Base-by-base conservation (phyloP, 2,888 invertebrate genomes). In the Yponomeuta sedellus region DNA sequence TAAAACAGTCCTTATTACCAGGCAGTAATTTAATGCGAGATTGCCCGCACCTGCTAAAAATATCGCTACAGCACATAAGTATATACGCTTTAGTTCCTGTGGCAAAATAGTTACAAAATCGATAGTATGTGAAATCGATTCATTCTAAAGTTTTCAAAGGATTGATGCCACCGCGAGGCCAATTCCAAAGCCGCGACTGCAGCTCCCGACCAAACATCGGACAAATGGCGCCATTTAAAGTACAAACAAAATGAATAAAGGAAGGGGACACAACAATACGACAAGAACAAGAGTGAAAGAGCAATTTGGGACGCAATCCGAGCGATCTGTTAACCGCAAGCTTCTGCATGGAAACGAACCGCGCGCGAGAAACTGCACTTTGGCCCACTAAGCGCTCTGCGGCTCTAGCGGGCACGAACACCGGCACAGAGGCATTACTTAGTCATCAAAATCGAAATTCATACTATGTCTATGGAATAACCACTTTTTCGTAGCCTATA, bases 281-380 rank as follows among this genome's bases (percentile, higher is more conserved):
- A 59, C 20, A 59, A 59, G 28, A 66, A 66, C 64, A 66, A 64
- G 66, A 66, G 56, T 59, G 28, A 66, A 66, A 66, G 64, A 66
- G 66, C 64, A 64, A 63, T 66, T 66, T 66, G 63, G 58, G 66
- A 68, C 71, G 69, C 71, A 73, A 76, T 74, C 74, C 72, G 74
- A 71, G 77, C 74, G 74, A 76, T 77, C 77, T 77, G 77, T 68
- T 74, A 70, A 70, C 74, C 71, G 72, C 74, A 73, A 75, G 74
- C 75, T 76, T 79, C 78, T 77, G 78, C 77, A 78, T 74, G 75
- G 75, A 70, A 74, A 74, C 73, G 73, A 70, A 59, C n/a, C 74
- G 72, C 71, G 72, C 76, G 74, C 75, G 76, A 75, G 74, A 74
- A n/a, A 75, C 70, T 72, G 73, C 72, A 72, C 72, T 73, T 74